A percentile compares a stretch with the other conserved stretches of the same genome.
Conservation (phyloP, 1,140 invertebrate species). For the Megalopta genalis region DNA sequence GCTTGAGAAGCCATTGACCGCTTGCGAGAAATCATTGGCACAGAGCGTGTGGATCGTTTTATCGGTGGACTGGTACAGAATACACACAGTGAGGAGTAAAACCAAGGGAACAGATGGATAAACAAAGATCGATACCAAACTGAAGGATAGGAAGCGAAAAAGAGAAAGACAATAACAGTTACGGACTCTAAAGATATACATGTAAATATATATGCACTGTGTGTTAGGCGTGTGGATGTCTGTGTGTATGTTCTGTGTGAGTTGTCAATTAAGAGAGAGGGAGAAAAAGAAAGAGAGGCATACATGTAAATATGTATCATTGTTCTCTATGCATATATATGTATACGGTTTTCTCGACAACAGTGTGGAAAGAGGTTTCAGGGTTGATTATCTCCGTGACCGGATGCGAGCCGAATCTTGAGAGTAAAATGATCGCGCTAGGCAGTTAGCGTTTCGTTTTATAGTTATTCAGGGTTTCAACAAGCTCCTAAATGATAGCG, state of each 20-base stretch:
- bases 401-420: too few species aligned
- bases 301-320: conserved; percentile 43
- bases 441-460: too few species aligned
- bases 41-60: neutral
- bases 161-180: conserved; percentile 29
- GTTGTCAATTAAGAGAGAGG: neutral
- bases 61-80: neutral
- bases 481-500: too few species aligned
- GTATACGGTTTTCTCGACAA: too few species aligned
- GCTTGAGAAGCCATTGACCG: neutral
- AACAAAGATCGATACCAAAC: neutral
- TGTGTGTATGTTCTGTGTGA: too few species aligned
- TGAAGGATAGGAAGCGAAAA: conserved; percentile 55
- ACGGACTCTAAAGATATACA: conserved; percentile 45
- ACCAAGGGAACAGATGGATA: neutral
- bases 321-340: too few species aligned
- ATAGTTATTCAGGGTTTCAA: too few species aligned
- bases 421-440: too few species aligned
- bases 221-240: neutral
- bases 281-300: conserved; percentile 1
- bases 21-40: neutral
- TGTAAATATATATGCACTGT: conserved; percentile 49
- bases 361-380: too few species aligned
- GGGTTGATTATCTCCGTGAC: too few species aligned
- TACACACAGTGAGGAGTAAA: neutral